Conservation (phyloP, 2,113 vertebrate genomes). For the Ornithorhynchus anatinus region DNA sequence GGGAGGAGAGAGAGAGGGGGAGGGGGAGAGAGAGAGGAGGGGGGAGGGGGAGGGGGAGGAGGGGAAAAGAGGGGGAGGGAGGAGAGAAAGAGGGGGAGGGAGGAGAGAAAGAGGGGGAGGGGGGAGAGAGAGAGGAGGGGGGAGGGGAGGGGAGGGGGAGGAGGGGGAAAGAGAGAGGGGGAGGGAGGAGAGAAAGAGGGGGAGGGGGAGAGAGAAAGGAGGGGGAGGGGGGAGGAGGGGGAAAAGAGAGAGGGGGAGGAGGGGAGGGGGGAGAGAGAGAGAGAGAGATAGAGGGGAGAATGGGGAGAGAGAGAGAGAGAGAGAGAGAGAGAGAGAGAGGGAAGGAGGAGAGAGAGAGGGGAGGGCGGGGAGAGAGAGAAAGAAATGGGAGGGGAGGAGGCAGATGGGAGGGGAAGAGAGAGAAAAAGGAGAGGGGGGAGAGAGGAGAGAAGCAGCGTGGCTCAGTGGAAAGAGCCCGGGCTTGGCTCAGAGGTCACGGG, state of each 20-base stretch:
- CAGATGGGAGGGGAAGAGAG: too few species aligned
- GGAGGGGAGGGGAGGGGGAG: neutral
- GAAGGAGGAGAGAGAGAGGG: neutral
- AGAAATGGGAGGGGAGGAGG: neutral
- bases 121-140: neutral
- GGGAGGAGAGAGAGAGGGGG: too few species aligned
- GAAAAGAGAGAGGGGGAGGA: neutral
- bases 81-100: neutral
- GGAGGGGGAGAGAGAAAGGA: rapidly evolving
- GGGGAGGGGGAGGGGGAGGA: too few species aligned
- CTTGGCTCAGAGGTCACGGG: too few species aligned
- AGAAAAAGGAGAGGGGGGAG: neutral
- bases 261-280: neutral
- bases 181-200: neutral
- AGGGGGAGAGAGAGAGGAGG: too few species aligned
- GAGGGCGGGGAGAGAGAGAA: too few species aligned
- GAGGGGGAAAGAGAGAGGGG: neutral
- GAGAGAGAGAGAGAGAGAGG: neutral
- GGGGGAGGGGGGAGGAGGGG: neutral
- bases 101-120: neutral
- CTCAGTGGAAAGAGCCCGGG: too few species aligned
- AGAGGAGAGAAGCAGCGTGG: too few species aligned
- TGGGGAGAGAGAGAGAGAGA: neutral
- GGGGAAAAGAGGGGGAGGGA: neutral
- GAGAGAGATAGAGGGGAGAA: neutral